Base-by-base conservation (phyloP, 2,888 invertebrate species). In the Cantharis rustica region DNA sequence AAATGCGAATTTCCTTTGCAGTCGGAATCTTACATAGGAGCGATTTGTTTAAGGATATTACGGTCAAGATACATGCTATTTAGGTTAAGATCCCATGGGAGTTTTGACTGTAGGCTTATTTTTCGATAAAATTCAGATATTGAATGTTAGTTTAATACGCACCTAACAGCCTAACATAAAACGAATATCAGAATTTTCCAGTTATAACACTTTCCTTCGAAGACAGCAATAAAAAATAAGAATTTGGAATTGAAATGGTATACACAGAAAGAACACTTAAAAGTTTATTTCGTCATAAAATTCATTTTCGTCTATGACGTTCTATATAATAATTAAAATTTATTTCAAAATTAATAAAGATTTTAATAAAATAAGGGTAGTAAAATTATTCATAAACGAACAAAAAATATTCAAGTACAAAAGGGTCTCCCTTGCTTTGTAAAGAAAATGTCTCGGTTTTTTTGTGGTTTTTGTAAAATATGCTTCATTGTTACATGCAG, bases 11-110 rank as follows among this genome's bases (percentile, higher is more conserved):
- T 47, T 47, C 47, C 47, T 47, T n/a, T n/a, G n/a, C 63, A 66
- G 23, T 1, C 13, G 20, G 5, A n/a, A 17, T 66, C 23, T 20
- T 20, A 23, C 23, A 23, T 4, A n/a, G 17, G 20, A 66, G n/a
- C 64, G 64, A 66, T 66, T 66, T 66, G 64, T 66, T 66, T 20
- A n/a, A 66, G 7, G 20, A 66, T 66, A 66, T 66, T 66, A 66
- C 13, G 64, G 64, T 20, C 64, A 66, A 66, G 64, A 66, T n/a
- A 66, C 23, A 16, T 13, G n/a, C n/a, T 13, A 66, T 66, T 66
- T 66, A 16, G 64, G 64, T 66, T 66, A 66, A 20, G 17, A 66
- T 66, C 64, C 64, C n/a, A n/a, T 7, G 64, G 64, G 64, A 66
- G n/a, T 20, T 66, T 66, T 66, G 64, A 66, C 64, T 23, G 11